Base-by-base conservation (phyloP, 2,113 vertebrate genomes). In the Eublepharis macularius region DNA sequence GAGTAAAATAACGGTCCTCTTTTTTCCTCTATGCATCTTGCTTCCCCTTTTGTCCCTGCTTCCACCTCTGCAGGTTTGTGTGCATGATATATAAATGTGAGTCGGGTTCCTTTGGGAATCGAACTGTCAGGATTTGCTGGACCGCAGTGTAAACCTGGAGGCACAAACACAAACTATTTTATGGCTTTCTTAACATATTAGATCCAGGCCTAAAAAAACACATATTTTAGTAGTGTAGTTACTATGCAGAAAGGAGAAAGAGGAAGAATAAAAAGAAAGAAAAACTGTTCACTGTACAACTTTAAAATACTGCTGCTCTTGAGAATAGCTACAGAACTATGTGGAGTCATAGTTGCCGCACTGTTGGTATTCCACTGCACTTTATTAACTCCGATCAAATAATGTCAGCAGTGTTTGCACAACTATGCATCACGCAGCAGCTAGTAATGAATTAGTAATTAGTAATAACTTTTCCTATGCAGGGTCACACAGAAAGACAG, bases 1-100 rank as follows among this genome's bases (percentile, higher is more conserved):
- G 4, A 0, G 0, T 1, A 5, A 72, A 80, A 69, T 75, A 66
- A 26, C 0, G 0, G 14, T 17, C 81, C 0, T 6, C 36, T 68
- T 70, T 49, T 2, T 5, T 29, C 10, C 51, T n/a, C 32, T 17
- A 2, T 36, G 24, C 69, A 90, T 88, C 82, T 51, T 81, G 10
- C 39, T 85, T n/a, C 21, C 9, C 17, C 32, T 88, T 82, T 76
- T 70, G 49, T 88, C 73, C 69, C 1, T 32, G 0, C 60, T 51
- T 0, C 43, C 1, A 34, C 72, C 0, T 0, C 76, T 65, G 12
- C 21, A 39, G 32, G 17, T 49, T 29, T 79, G 36, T 1, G 16
- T 76, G 45, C 57, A 82, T 77, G 32, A 70, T 0, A 0, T 36
- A 1, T 34, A 65, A 57, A 6, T 57, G 4, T 43, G 12, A 93